A percentile compares a stretch with the other conserved stretches of the same genome.
Conservation (phyloP, 2,888 invertebrate genomes). For the Galerucella pusilla region DNA sequence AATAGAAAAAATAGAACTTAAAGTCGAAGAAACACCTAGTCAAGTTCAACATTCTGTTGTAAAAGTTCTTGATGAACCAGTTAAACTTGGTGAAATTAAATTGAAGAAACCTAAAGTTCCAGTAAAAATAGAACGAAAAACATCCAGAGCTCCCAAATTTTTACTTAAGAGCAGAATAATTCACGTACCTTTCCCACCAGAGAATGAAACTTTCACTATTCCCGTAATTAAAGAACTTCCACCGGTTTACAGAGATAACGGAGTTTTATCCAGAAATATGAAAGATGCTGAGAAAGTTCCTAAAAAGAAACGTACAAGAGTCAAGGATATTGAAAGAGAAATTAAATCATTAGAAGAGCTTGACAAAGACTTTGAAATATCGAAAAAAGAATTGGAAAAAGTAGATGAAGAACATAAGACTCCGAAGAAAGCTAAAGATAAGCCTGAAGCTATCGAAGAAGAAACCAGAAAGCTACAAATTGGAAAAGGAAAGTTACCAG, state of each 20-base stretch:
- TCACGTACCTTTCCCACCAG: constrained; percentile 65
- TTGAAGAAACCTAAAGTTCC: constrained; percentile 62
- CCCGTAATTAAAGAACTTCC: constrained; percentile 61
- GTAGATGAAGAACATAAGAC: constrained; percentile 64
- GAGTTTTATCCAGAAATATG: constrained; percentile 66
- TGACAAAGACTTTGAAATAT: constrained; percentile 62
- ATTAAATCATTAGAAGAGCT: constrained; percentile 64
- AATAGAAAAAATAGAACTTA: constrained; percentile 36
- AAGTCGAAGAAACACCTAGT: constrained; percentile 48
- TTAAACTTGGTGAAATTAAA: constrained; percentile 70
- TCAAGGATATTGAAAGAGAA: constrained; percentile 62
- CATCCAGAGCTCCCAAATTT: constrained; percentile 63
- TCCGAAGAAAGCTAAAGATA: constrained; percentile 55
- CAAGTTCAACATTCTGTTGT: constrained; percentile 61
- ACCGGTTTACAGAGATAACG: constrained; percentile 64
- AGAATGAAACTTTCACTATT: constrained; percentile 56
- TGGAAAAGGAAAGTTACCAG: constrained; percentile 67
- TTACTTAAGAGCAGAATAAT: constrained; percentile 66
- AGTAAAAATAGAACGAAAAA: constrained; percentile 58
- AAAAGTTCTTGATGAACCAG: constrained; percentile 56
- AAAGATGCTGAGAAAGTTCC: constrained; percentile 66
- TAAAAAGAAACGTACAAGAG: constrained; percentile 63
- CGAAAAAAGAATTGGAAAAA: constrained; percentile 61
- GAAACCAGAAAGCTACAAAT: constrained; percentile 58
- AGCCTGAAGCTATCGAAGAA: constrained; percentile 51